Conservation (phyloP, 2,797 vertebrate genomes). For the Lagorchestes hirsutus region DNA sequence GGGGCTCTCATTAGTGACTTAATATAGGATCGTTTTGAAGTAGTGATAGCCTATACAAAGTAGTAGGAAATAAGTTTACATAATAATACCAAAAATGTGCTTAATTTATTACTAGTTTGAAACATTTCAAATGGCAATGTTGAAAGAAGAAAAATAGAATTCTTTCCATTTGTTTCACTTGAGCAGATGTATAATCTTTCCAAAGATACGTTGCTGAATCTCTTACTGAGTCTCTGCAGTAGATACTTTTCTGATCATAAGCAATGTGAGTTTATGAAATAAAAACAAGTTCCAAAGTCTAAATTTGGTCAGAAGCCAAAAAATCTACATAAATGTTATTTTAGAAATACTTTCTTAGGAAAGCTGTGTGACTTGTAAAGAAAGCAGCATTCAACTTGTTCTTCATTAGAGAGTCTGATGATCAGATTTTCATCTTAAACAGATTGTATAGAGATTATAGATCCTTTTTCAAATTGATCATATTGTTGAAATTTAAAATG, state of each 20-base stretch:
- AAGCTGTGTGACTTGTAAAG: conserved; percentile 49
- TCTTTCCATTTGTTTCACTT: conserved; percentile 2
- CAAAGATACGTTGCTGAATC: conserved; percentile 23
- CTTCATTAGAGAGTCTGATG: conserved; percentile 29
- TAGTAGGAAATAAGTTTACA: conserved; percentile 8
- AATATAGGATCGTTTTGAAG: background rate
- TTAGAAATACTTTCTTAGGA: conserved; percentile 70
- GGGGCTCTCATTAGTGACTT: background rate
- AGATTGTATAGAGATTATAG: conserved; percentile 37
- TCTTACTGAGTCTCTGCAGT: conserved; percentile 48
- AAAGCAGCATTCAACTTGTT: conserved; percentile 45
- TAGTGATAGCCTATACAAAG: background rate
- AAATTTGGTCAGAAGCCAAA: conserved; percentile 68
- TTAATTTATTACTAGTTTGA: conserved; percentile 1
- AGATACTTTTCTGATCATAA: conserved; percentile 57
- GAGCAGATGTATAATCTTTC: conserved; percentile 5
- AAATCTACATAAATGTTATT: conserved; percentile 57
- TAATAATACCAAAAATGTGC: conserved; percentile 35
- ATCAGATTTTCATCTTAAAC: conserved; percentile 1
- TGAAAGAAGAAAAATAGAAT: background rate
- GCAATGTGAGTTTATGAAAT: conserved; percentile 56
- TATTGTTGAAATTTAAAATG: background rate
- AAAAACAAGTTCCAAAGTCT: conserved; percentile 56
- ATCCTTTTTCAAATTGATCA: background rate
- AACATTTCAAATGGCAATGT: background rate